These are phyloP conservation scores for Epinephelus awoara DNA, from an alignment of 2,797 vertebrate species.

Conservation along the genomic window DNA sequence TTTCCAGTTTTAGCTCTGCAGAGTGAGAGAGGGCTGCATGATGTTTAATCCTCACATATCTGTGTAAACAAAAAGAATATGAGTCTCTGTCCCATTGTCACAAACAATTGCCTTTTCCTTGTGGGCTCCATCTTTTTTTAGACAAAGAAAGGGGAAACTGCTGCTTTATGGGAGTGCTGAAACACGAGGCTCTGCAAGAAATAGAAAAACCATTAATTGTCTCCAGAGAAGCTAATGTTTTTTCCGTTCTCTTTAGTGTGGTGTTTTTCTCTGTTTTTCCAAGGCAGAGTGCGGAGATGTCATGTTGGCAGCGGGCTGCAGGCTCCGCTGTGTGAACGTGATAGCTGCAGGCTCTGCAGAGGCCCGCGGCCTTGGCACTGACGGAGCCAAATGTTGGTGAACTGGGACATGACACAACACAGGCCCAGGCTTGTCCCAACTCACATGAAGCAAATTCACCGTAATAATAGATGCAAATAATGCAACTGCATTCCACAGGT, in stretches of 20 bases:
- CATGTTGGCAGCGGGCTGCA: conserved; percentile 38
- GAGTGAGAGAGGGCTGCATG: conserved; percentile 1
- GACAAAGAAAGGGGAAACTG: conserved; percentile 33
- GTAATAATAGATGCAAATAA: conserved; percentile 39
- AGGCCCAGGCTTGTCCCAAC: conserved; percentile 56
- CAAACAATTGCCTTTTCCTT: conserved; percentile 33
- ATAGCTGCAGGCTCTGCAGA: conserved; percentile 31
- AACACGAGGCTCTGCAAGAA: conserved; percentile 43
- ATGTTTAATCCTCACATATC: conserved; percentile 1
- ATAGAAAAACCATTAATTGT: conserved; percentile 58
- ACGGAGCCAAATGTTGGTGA: conserved; percentile 53
- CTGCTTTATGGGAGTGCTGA: conserved; percentile 48
- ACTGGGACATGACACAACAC: conserved; percentile 45
- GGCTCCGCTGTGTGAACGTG: conserved; percentile 26
- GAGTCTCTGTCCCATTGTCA: conserved; percentile 33
- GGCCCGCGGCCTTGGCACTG: conserved; percentile 8
- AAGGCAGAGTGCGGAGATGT: conserved; percentile 15
- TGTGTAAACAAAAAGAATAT: background rate
- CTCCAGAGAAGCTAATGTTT: conserved; percentile 64
- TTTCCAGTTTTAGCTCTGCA: conserved; percentile 24
- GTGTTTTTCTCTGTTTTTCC: conserved; percentile 53
- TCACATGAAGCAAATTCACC: conserved; percentile 26
- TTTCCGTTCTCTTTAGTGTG: conserved; percentile 53
- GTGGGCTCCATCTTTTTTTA: conserved; percentile 39
- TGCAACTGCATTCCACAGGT: conserved; percentile 43